Conservation (phyloP, 2,888 invertebrate species). For the Drosophila infuscata region DNA sequence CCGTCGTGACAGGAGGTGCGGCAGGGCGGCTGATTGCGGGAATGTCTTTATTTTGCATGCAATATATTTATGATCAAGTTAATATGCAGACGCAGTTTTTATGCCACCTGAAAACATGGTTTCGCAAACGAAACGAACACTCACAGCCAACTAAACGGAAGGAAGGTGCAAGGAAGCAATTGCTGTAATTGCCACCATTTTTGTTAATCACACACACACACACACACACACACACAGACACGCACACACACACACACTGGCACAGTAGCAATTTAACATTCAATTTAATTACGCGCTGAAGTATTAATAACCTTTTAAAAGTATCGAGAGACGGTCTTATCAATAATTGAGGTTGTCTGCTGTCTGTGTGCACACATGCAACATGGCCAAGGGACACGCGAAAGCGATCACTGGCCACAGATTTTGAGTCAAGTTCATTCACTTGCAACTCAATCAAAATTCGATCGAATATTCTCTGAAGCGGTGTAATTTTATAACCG, state of each 20-base stretch:
- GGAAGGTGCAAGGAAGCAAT: slow-evolving; percentile 84
- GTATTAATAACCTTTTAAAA: slow-evolving; percentile 75
- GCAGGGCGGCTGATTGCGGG: slow-evolving; percentile 30
- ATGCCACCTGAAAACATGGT: slow-evolving; percentile 56
- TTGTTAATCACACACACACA: slow-evolving; percentile 75
- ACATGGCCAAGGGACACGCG: slow-evolving; percentile 21
- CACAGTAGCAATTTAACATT: slow-evolving; percentile 49
- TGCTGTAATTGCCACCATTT: slow-evolving; percentile 83
- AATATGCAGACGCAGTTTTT: slow-evolving; percentile 73
- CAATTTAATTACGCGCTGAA: slow-evolving; percentile 72
- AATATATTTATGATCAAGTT: slow-evolving; percentile 76
- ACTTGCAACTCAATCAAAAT: slow-evolving; percentile 37
- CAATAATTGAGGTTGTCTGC: slow-evolving; percentile 17
- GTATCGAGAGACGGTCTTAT: slow-evolving; percentile 5
- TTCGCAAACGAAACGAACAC: slow-evolving; percentile 25
- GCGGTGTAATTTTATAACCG: slow-evolving; percentile 47
- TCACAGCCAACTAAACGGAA: slow-evolving; percentile 34
- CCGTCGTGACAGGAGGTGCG: background rate
- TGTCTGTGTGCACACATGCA: slow-evolving; percentile 23
- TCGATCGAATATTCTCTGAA: slow-evolving; percentile 30
- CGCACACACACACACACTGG: slow-evolving; percentile 17
- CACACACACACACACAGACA: slow-evolving; percentile 46
- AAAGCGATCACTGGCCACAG: slow-evolving; percentile 21
- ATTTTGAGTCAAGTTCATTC: slow-evolving; percentile 10
- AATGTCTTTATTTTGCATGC: slow-evolving; percentile 82